Percentiles rank a stretch among this genome's conserved stretches.
These are phyloP conservation scores for Hermetia illucens DNA, from an alignment of 1,140 invertebrate species.

Conservation along the genomic window DNA sequence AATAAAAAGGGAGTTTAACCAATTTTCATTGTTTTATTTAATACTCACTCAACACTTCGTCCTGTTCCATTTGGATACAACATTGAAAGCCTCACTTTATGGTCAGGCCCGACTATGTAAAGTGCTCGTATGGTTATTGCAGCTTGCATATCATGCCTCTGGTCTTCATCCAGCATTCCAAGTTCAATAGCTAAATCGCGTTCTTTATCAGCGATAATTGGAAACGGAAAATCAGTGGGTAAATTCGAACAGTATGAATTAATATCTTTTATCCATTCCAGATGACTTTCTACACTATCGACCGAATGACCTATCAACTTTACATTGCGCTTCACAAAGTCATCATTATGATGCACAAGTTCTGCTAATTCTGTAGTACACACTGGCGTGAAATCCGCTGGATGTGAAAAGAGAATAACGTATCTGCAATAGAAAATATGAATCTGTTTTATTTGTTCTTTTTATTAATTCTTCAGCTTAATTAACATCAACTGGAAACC, in stretches of 20 bases:
- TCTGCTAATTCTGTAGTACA: slow-evolving; percentile 83
- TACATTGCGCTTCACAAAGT: slow-evolving; percentile 65
- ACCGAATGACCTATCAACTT: slow-evolving; percentile 82
- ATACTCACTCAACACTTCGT: slow-evolving; percentile 76
- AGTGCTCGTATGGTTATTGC: slow-evolving; percentile 70
- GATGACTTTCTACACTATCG: slow-evolving; percentile 61
- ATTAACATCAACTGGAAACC: too few species aligned
- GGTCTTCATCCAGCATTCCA: slow-evolving; percentile 76
- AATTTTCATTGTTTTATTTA: background rate
- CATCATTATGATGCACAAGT: slow-evolving; percentile 53
- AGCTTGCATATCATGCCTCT: slow-evolving; percentile 53
- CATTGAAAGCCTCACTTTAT: slow-evolving; percentile 58
- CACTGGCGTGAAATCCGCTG: slow-evolving; percentile 86
- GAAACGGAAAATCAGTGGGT: slow-evolving; percentile 60
- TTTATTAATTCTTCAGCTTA: too few species aligned
- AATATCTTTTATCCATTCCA: slow-evolving; percentile 71
- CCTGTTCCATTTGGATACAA: slow-evolving; percentile 87
- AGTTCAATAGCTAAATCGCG: slow-evolving; percentile 61
- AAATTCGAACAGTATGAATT: slow-evolving; percentile 55
- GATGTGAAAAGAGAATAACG: slow-evolving; percentile 84
- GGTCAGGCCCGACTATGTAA: slow-evolving; percentile 73
- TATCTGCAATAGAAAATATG: too few species aligned
- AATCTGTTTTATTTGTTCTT: too few species aligned
- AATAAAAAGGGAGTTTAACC: too few species aligned
- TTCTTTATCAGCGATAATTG: slow-evolving; percentile 74